Evolutionary conservation across 2,113 vertebrate species (phyloP), one percentile per base, ranked within the genome.

Genomic region (Oenanthe melanoleuca): DNA sequence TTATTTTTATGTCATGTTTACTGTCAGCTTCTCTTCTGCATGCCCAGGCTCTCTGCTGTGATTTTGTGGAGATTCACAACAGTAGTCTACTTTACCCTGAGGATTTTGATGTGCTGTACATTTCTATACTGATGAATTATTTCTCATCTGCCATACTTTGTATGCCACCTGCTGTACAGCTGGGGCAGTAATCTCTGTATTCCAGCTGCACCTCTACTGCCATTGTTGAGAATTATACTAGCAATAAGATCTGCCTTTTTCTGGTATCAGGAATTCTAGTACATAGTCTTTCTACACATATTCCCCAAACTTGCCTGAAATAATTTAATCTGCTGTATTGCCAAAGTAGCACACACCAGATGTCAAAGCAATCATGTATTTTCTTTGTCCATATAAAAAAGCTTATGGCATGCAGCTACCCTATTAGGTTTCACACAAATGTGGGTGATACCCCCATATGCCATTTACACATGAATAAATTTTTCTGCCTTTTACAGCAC

Each of bases 131-230:
- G 26, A 70, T 29, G 4, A 45, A 52, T 64, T 74, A 29, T 81
- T 91, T 71, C 37, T 69, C 45, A 65, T 55, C 42, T 14, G 12
- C 42, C 50, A 61, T 69, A 57, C 88, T 81, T 61, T 45, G 61
- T 50, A 29, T 95, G 92, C 92, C 96, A 95, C 70, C 95, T 95
- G 90, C 95, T 92, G 93, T 79, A 92, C 57, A 89, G n/a, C 70
- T 81, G 66, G 85, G 78, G 79, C 81, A 93, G 49, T 40, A 89
- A 82, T 40, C 63, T 29, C 57, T 86, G 22, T 25, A 71, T 60
- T 81, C 44, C 37, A 33, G 17, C 53, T 88, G 24, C 42, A 29
- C 22, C 31, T 64, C n/a, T 49, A 5, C 38, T 56, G 34, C 57
- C 5, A 4, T 56, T 61, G 31, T 47, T 81, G 53, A 40, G 17